Conservation (phyloP, 53 echinoderm and acorn worm genomes). For the Temnopleurus reevesii region DNA sequence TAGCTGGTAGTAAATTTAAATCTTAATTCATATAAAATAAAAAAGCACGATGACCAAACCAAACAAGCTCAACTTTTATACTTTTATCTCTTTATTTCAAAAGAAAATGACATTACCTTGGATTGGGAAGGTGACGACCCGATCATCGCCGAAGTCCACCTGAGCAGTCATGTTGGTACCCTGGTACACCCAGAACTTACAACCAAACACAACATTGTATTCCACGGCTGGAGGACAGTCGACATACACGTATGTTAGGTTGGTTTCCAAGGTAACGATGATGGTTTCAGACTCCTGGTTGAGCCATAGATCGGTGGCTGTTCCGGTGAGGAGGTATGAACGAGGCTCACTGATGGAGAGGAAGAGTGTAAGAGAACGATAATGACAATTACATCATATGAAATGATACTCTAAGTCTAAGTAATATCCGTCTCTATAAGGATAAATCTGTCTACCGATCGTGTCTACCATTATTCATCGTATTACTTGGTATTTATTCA, state of each 20-base stretch:
- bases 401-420: no score
- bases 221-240: conserved; percentile 90
- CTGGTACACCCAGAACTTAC: conserved; percentile 81
- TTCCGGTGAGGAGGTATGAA: conserved; percentile 67
- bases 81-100: no score
- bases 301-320: conserved; percentile 72
- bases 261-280: conserved; percentile 69
- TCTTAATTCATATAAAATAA: no score
- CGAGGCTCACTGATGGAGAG: conserved; percentile 72
- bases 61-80: no score
- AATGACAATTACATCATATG: neutral
- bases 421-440: no score
- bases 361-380: neutral
- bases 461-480: no score
- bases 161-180: conserved; percentile 82
- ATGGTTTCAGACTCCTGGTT: conserved; percentile 68
- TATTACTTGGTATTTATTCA: no score
- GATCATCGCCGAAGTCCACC: conserved; percentile 77
- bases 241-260: conserved; percentile 66
- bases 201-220: conserved; percentile 72
- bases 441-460: no score
- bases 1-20: no score
- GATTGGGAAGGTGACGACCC: conserved; percentile 65
- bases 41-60: no score
- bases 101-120: conserved; percentile 64